Percentiles rank a stretch among this genome's conserved stretches.
Conservation (phyloP, 1,140 invertebrate species). For the Bombus waltoni region DNA sequence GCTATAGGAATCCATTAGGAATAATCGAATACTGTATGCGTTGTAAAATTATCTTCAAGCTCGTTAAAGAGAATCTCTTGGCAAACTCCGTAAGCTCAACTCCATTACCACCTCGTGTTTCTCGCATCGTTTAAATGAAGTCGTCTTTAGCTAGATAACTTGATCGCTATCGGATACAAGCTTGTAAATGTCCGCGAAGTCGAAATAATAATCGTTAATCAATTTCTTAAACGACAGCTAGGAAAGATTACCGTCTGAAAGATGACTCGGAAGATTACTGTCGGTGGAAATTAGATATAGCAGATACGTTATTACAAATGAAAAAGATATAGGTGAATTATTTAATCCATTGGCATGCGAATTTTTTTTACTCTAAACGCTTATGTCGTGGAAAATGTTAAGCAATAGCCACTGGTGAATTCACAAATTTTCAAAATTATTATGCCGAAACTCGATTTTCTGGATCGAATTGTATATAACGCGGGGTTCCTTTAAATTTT, state of each 20-base stretch:
- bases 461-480: background rate
- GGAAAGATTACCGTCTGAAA: background rate
- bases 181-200: background rate
- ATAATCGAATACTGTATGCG: constrained; percentile 32
- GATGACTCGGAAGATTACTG: background rate
- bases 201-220: background rate
- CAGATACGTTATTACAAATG: background rate
- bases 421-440: background rate
- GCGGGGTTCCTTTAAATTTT: background rate
- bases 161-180: background rate
- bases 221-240: background rate
- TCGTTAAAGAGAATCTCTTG: constrained; percentile 42
- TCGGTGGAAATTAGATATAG: background rate
- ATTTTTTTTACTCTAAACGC: no score
- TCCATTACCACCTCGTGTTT: constrained; percentile 34
- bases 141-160: constrained; percentile 3
- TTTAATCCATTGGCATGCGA: background rate
- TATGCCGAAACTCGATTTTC: background rate
- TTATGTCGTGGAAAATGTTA: background rate
- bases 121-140: constrained; percentile 35
- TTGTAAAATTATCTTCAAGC: constrained; percentile 23
- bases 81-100: constrained; percentile 41
- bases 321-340: background rate
- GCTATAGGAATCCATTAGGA: constrained; percentile 15
- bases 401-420: background rate